These are phyloP conservation scores for Monodelphis domestica DNA, from an alignment of 2,797 vertebrate species.

Conservation along the genomic window DNA sequence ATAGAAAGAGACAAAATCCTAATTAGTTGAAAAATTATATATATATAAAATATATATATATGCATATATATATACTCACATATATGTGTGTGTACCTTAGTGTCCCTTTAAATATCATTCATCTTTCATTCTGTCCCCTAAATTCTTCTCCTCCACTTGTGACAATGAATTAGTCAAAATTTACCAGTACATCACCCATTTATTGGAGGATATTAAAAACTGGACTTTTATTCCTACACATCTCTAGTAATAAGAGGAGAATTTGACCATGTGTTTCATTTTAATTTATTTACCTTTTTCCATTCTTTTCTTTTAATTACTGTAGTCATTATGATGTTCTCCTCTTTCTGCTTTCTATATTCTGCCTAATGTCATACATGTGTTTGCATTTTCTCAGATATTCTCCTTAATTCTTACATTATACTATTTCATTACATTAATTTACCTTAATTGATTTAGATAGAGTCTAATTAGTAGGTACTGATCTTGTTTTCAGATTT, in stretches of 20 bases:
- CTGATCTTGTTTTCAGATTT: not conserved
- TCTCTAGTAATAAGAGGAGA: not conserved
- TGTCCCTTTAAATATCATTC: not conserved
- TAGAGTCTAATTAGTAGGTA: no score
- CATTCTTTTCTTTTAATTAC: not conserved
- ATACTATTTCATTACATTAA: not conserved
- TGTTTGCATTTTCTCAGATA: not conserved
- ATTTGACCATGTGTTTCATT: not conserved
- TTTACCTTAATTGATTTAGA: not conserved
- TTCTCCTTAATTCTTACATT: not conserved
- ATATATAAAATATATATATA: not conserved
- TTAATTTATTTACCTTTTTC: not conserved
- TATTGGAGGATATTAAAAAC: not conserved
- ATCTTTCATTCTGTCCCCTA: not conserved
- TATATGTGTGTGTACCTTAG: no score
- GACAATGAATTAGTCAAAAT: not conserved
- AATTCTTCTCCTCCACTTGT: not conserved
- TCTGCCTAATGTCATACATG: not conserved
- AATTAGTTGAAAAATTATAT: not conserved
- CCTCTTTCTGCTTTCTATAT: not conserved
- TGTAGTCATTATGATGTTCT: not conserved
- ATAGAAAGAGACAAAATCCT: not conserved
- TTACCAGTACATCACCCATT: not conserved
- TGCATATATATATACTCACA: not conserved
- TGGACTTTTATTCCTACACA: not conserved